A percentile compares a stretch with the other conserved stretches of the same genome.
These are phyloP conservation scores for Rousettus leschenaultii DNA, from an alignment of 2,113 vertebrate species.

Conservation along the genomic window DNA sequence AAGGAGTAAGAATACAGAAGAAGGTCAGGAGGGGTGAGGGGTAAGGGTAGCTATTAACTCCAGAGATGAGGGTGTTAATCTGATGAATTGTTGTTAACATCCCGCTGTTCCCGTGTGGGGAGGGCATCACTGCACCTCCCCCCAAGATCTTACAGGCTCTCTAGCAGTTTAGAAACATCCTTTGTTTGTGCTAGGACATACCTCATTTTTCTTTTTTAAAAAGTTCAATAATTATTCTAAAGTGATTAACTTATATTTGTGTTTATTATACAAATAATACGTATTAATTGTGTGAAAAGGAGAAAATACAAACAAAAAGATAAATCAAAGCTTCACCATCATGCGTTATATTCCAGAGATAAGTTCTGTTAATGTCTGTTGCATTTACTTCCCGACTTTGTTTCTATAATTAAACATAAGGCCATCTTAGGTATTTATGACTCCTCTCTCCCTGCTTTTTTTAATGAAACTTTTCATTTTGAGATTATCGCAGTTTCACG, in stretches of 20 bases:
- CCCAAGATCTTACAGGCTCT: not conserved
- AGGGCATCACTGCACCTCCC: not conserved
- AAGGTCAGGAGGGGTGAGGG: not conserved
- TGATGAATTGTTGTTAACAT: not conserved
- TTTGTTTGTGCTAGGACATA: not conserved
- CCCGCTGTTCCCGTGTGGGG: not conserved
- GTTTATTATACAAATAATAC: not conserved
- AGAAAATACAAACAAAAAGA: constrained; percentile 34
- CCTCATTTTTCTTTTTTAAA: not conserved
- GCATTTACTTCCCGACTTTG: not conserved
- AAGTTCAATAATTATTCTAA: not conserved
- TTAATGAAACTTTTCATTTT: constrained; percentile 37
- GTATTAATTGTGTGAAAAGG: not conserved
- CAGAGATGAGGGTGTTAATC: not conserved
- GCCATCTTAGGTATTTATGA: not conserved
- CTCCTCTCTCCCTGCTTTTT: constrained; percentile 8
- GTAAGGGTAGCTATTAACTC: not conserved
- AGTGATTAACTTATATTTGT: constrained; percentile 26
- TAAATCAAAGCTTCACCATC: not conserved
- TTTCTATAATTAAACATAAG: not conserved
- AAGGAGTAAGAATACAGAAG: not conserved
- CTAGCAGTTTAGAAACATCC: not conserved
- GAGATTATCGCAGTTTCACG: not conserved
- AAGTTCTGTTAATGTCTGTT: not conserved
- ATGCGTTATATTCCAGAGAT: not conserved